Evolutionary conservation across 2,113 vertebrate genomes (phyloP), one percentile per base, ranked within the genome.

Genomic region (Girardinichthys multiradiatus): DNA sequence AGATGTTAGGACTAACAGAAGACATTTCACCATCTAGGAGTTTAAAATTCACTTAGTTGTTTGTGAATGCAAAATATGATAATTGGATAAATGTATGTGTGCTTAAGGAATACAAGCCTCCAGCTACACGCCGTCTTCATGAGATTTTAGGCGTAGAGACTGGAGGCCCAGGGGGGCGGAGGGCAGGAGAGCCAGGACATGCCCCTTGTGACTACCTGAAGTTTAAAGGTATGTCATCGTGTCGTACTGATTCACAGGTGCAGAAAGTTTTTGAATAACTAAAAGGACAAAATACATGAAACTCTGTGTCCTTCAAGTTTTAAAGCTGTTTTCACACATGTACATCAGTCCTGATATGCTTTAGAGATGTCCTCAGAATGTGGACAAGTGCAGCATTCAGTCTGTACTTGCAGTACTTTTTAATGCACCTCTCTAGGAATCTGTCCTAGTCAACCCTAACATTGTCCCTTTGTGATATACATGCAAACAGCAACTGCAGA

Each of bases 141-240:
- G 96, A 97, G 92, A 96, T 98, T 76, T 87, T 98, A 87, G 97
- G 97, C 72, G 96, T 98, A 79, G 96, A 98, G 92, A 97, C 96
- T 9, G 97, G 97, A 21, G 96, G 97, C 33, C 97, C 97, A 1
- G 96, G 96, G 26, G 97, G 96, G 17, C 93, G 97, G 57, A 93
- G 97, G 85, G 95, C 95, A 14, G 97, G 97, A 57, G 97, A 97
- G 88, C 96, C 96, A 73, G 97, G 97, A 82, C 97, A 98, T 63
- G 95, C 95, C 68, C 96, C 96, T 51, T 97, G 96, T 54, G 96
- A 98, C 93, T 98, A 98, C 93, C 94, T 97, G 90, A 97, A 97
- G 92, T 98, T 98, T 92, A 97, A 98, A 95, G 92, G 92, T 92
- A 57, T 5, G 28, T 4, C 12, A 24, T 31, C 65, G 24, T 21